These are phyloP conservation scores for Geococcyx californianus DNA, from an alignment of 2,113 vertebrate genomes.

Conservation along the genomic window DNA sequence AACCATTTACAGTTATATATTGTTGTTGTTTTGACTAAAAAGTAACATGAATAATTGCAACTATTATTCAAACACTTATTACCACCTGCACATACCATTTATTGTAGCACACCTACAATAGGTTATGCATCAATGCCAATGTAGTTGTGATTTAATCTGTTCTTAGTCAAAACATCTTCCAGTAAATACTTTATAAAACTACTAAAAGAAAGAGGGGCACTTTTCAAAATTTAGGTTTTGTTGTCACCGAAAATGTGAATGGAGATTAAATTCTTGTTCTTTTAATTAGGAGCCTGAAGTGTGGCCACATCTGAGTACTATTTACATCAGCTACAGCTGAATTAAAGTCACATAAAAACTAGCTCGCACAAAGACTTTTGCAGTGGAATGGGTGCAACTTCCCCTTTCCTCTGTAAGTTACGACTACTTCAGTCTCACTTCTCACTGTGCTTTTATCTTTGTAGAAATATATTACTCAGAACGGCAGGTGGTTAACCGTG, in stretches of 20 bases:
- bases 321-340: neutral
- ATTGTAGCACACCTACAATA: neutral
- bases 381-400: fast-evolving
- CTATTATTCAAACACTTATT: neutral
- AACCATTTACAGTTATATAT: neutral
- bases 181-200: neutral
- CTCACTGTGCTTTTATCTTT: neutral
- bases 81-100: neutral
- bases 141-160: neutral
- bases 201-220: neutral
- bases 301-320: neutral
- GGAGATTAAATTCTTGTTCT: neutral
- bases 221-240: neutral
- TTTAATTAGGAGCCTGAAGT: neutral
- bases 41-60: neutral
- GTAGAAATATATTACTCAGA: neutral
- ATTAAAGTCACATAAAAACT: neutral
- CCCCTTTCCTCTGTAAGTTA: neutral
- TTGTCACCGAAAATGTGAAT: neutral
- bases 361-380: neutral
- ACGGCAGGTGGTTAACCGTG: neutral
- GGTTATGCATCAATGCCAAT: neutral
- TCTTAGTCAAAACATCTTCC: neutral
- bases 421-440: neutral
- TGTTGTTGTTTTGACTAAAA: neutral